Evolutionary conservation across 1,140 invertebrate genomes (phyloP).

Genomic region (Brachionus paranguensis): DNA sequence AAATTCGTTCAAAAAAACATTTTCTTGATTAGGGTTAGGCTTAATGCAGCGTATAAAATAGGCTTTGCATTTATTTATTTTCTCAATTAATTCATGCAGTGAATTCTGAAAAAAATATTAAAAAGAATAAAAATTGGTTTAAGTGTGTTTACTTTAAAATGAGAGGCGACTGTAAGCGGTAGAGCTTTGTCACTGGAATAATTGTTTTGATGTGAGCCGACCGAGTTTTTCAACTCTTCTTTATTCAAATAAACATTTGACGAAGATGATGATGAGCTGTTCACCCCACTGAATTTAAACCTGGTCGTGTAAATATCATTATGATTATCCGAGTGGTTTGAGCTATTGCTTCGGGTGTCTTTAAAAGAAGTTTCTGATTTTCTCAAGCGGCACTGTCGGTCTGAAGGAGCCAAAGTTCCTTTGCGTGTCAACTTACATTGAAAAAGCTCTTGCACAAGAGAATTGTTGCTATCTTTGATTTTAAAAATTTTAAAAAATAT

Average conservation of each 20-base stretch:
- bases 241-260: slow-evolving; percentile 15
- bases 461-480: slow-evolving; percentile 34
- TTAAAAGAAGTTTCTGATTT: slow-evolving; percentile 1
- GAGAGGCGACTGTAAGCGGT: slow-evolving; percentile 32
- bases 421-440: slow-evolving; percentile 19
- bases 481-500: neutral
- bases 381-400: neutral
- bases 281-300: neutral
- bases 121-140: neutral
- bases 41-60: slow-evolving; percentile 71
- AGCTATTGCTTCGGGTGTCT: neutral
- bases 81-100: slow-evolving; percentile 60
- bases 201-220: neutral
- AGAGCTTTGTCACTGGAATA: slow-evolving; percentile 27
- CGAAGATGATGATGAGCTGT: neutral
- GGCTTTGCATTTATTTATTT: slow-evolving; percentile 67
- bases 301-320: slow-evolving; percentile 6
- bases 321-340: neutral
- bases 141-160: slow-evolving; percentile 5
- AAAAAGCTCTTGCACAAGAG: slow-evolving; percentile 34
- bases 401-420: slow-evolving; percentile 22
- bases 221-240: neutral
- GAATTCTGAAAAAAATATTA: slow-evolving; percentile 20
- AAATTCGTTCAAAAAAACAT: slow-evolving; percentile 44
- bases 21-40: slow-evolving; percentile 68